Base-by-base conservation (phyloP, 2,888 invertebrate genomes). In the Rhimphoctona megacephalus region DNA sequence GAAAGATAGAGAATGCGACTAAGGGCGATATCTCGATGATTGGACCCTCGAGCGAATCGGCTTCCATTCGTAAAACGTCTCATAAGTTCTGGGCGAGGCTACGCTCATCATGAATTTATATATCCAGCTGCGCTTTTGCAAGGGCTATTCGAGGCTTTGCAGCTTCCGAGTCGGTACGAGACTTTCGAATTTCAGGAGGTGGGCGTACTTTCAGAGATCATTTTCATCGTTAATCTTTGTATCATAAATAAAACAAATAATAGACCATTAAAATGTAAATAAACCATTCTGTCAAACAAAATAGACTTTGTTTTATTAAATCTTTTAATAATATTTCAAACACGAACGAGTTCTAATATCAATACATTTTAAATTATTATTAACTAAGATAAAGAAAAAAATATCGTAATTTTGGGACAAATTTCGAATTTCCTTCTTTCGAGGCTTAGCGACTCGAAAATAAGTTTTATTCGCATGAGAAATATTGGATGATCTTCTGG, bases 21-120 rank as follows among this genome's bases (percentile, higher is more conserved):
- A 49, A 69, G 70, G 82, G 67, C 46, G 78, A 74, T 86, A 84
- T 81, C 70, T 76, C 84, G 86, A 87, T 85, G 87, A 89, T 89
- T 88, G 88, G 89, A 88, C 87, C 87, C 85, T 81, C 85, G 81
- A 85, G 89, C 85, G 83, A 81, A 86, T 88, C 82, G 81, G 86
- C 82, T 86, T 86, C 85, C 85, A 85, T 84, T 81, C 84, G 84
- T 81, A 73, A 84, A 86, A 85, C 88, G 89, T 89, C 89, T 85
- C 89, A 85, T 88, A 89, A 89, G 85, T 89, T 82, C 81, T 89
- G 84, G 78, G 73, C 81, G 74, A 86, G 36, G 79, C 54, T 66
- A 78, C 81, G 39, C 46, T 72, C 77, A 69, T 76, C 72, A 78
- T 78, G 77, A 85, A 88, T 88, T 87, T 87, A 87, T 61, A 61